Conservation (phyloP, 2,113 vertebrate species). For the Phrynosoma blainvillii region DNA sequence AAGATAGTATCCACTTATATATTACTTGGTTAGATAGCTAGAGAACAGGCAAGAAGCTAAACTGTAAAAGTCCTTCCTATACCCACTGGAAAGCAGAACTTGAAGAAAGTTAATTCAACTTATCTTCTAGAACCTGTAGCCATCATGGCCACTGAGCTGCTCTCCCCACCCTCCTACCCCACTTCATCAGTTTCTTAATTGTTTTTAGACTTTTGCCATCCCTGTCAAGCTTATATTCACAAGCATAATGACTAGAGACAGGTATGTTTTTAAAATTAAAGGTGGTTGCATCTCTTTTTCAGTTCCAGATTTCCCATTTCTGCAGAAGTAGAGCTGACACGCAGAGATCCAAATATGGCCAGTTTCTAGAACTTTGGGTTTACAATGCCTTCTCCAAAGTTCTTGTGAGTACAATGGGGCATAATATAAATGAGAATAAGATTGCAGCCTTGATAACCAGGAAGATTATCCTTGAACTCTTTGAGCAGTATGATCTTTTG, state of each 20-base stretch:
- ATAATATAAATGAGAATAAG: too few species aligned
- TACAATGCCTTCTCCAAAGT: not conserved
- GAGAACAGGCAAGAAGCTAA: not conserved
- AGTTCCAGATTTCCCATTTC: not conserved
- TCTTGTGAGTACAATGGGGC: too few species aligned
- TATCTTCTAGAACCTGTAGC: too few species aligned
- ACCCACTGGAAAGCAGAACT: not conserved
- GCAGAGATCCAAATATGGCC: not conserved
- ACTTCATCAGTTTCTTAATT: not conserved
- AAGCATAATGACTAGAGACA: not conserved
- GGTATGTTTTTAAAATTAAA: not conserved
- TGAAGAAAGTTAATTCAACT: too few species aligned
- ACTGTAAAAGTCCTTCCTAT: not conserved
- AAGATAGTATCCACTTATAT: not conserved
- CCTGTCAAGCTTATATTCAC: not conserved
- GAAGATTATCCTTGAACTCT: too few species aligned
- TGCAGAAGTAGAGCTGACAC: not conserved
- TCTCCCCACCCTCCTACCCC: too few species aligned
- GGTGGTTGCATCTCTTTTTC: not conserved
- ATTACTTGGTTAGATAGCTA: not conserved
- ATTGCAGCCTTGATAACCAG: too few species aligned
- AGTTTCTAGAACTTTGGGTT: not conserved
- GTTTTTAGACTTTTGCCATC: not conserved
- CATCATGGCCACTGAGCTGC: too few species aligned
- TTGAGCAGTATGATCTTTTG: too few species aligned